phyloP scores from a whole-genome alignment of 2,888 invertebrate species.

The Amiota mariae region DNA sequence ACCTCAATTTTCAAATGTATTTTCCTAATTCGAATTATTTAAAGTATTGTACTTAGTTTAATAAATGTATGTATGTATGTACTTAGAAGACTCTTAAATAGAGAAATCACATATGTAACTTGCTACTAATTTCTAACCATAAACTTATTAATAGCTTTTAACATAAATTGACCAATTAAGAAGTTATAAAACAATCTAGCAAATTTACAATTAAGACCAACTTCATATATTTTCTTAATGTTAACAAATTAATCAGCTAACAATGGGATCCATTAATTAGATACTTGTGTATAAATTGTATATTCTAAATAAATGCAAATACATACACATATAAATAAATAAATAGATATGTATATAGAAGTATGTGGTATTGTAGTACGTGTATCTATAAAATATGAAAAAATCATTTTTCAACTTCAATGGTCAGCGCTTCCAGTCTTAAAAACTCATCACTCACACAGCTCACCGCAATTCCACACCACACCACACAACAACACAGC shows the following conservation, averaged over 20 bases:
- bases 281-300: neutral
- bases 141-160: too few relatives aligned
- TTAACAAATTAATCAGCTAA: neutral
- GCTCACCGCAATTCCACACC: too few relatives aligned
- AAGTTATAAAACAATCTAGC: too few relatives aligned
- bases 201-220: too few relatives aligned
- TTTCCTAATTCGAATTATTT: too few relatives aligned
- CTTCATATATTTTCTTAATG: slow-evolving; percentile 2
- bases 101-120: neutral
- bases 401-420: slow-evolving; percentile 31
- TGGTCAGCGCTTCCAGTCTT: slow-evolving; percentile 47
- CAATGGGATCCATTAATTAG: slow-evolving; percentile 11
- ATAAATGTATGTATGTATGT: too few relatives aligned
- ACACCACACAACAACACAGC: slow-evolving; percentile 39
- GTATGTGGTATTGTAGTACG: slow-evolving; percentile 33
- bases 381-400: slow-evolving; percentile 8
- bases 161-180: too few relatives aligned
- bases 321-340: neutral
- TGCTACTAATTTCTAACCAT: too few relatives aligned
- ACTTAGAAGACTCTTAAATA: neutral
- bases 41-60: too few relatives aligned
- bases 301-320: neutral
- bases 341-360: slow-evolving; percentile 47
- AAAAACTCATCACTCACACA: slow-evolving; percentile 58
- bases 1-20: too few relatives aligned